phyloP scores from a whole-genome alignment of 2,888 invertebrate genomes.

The Stramonita haemastoma region DNA sequence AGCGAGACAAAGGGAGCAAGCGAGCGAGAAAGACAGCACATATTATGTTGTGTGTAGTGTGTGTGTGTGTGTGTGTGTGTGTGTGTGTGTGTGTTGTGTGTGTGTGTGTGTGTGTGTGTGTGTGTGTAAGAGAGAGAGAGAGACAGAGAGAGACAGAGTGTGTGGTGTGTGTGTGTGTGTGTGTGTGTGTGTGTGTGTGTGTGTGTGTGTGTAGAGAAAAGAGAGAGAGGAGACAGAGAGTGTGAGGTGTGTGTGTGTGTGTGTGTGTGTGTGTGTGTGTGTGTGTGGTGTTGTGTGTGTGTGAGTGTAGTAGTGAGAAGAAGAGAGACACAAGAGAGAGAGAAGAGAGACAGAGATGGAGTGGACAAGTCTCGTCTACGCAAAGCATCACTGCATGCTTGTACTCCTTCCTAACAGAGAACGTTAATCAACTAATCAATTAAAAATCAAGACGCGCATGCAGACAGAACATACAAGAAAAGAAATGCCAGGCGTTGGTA shows the following conservation, averaged over 20 bases:
- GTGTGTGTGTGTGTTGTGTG: background rate
- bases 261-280: background rate
- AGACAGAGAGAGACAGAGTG: background rate
- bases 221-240: no score
- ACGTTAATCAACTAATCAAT: no score
- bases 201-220: background rate
- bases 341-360: no score
- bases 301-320: background rate
- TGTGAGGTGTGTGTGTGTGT: background rate
- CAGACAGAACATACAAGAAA: no score
- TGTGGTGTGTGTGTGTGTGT: no score
- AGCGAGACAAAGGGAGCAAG: background rate
- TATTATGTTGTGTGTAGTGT: background rate
- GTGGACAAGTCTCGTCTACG: no score
- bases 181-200: no score
- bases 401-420: no score
- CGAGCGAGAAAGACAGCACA: background rate
- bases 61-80: background rate
- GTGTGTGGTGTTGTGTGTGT: background rate
- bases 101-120: background rate
- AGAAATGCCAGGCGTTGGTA: no score
- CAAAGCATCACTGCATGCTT: no score
- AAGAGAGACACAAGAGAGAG: background rate
- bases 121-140: background rate
- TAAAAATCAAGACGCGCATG: no score